Evolutionary conservation across 1,140 invertebrate species (phyloP).

Genomic region (Trachymyrmex septentrionalis): DNA sequence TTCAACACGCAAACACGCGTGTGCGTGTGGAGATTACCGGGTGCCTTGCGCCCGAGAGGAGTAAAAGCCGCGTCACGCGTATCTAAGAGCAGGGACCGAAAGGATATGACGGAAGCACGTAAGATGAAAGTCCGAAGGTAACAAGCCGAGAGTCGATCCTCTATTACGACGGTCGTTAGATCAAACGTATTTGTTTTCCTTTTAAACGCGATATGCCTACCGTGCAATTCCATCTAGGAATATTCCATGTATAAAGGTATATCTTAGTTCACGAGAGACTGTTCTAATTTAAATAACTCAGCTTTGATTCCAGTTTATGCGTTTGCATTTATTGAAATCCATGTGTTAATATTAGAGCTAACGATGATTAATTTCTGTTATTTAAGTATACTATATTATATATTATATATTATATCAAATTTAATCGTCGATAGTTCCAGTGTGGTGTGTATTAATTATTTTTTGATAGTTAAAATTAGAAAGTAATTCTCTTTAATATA

Average conservation of each 20-base stretch:
- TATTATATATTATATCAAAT: neutral
- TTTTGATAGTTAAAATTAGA: too few relatives aligned
- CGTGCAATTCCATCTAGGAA: neutral
- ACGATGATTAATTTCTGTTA: neutral
- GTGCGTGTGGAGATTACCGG: slow-evolving; percentile 20
- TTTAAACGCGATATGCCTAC: neutral
- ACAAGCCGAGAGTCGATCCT: neutral
- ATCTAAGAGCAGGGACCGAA: neutral
- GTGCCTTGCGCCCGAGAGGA: slow-evolving; percentile 7
- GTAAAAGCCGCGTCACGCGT: slow-evolving; percentile 14
- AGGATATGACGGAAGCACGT: neutral
- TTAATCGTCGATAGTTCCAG: too few relatives aligned
- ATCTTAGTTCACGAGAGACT: neutral
- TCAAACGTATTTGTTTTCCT: neutral
- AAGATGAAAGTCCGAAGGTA: slow-evolving; percentile 6
- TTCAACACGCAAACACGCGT: neutral
- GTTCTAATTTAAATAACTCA: neutral
- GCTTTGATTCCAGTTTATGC: neutral
- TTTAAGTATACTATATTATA: neutral
- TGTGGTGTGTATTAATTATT: too few relatives aligned
- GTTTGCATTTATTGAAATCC: neutral
- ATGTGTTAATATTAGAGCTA: neutral
- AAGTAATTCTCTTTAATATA: too few relatives aligned
- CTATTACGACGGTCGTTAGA: slow-evolving; percentile 5
- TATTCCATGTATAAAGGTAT: neutral